phyloP scores from a whole-genome alignment of 1,140 invertebrate genomes.

The Aricia agestis region DNA sequence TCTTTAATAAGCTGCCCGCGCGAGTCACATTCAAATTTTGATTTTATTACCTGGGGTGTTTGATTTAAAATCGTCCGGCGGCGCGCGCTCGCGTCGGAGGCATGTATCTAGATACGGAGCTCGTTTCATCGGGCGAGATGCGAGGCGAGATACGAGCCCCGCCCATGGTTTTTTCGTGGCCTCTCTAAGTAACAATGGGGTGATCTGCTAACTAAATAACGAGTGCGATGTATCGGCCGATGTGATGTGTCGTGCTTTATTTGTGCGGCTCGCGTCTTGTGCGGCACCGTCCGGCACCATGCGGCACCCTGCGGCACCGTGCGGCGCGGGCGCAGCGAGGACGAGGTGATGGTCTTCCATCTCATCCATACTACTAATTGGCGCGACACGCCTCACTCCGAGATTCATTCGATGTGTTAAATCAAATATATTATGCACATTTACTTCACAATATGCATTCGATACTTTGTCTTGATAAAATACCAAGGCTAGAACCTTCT shows the following conservation, averaged over 20 bases:
- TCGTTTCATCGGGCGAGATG: constrained; percentile 68
- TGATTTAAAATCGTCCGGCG: constrained; percentile 33
- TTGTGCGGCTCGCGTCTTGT: constrained; percentile 34
- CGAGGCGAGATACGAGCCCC: constrained; percentile 58
- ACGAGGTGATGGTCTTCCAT: no score
- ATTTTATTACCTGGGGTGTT: constrained; percentile 36
- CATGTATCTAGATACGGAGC: constrained; percentile 68
- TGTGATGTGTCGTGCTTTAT: constrained; percentile 56
- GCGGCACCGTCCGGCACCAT: constrained; percentile 10
- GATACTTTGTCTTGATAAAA: no score
- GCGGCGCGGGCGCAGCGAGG: no score
- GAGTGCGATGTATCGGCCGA: constrained; percentile 61
- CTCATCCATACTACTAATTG: no score
- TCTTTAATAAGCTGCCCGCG: constrained; percentile 66
- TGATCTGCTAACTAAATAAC: constrained; percentile 75
- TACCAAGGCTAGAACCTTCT: no score
- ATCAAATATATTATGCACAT: no score
- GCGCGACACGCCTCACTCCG: no score
- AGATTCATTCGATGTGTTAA: no score
- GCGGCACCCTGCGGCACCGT: no score
- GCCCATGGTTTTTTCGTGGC: constrained; percentile 74
- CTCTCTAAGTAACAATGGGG: constrained; percentile 71
- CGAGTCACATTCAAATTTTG: constrained; percentile 28
- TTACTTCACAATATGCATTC: no score
- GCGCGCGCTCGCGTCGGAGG: constrained; percentile 46